Conservation (phyloP, 2,113 vertebrate genomes). For the Eulemur macaco region DNA sequence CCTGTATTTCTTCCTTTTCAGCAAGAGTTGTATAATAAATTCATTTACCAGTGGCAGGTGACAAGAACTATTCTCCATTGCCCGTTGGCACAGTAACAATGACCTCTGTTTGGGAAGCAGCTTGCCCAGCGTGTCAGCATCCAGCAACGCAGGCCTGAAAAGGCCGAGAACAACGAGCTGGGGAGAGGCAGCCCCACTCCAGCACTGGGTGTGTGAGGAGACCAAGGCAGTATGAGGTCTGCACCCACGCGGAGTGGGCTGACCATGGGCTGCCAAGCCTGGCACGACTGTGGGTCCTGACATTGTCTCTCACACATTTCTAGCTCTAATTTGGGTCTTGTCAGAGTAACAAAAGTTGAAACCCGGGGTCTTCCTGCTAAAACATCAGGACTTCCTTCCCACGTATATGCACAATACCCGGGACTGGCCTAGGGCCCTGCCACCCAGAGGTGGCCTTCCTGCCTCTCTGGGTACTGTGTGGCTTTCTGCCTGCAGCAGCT, state of each 20-base stretch:
- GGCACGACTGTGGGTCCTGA: no score
- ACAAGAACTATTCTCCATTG: neutral
- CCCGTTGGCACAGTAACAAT: neutral
- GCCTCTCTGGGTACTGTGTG: neutral
- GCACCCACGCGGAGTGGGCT: neutral
- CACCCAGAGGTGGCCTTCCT: neutral
- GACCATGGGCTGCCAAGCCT: neutral
- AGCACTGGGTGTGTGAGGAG: neutral
- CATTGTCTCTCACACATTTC: neutral
- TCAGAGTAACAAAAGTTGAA: neutral
- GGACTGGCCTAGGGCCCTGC: neutral
- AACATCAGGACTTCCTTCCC: neutral
- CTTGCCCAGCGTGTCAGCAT: neutral
- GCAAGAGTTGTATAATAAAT: conserved; percentile 24
- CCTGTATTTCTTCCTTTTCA: conserved; percentile 34
- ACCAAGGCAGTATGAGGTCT: fast-evolving
- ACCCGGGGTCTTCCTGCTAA: neutral
- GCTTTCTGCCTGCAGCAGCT: neutral
- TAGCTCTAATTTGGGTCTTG: neutral
- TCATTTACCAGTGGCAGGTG: conserved; percentile 27
- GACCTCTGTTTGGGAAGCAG: neutral
- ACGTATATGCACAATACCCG: neutral
- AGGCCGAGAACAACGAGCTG: neutral
- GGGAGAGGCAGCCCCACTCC: no score
- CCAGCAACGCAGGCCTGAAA: neutral